These are phyloP conservation scores for Apogon hyalosoma DNA, from an alignment of 2,797 vertebrate genomes.

Conservation along the genomic window DNA sequence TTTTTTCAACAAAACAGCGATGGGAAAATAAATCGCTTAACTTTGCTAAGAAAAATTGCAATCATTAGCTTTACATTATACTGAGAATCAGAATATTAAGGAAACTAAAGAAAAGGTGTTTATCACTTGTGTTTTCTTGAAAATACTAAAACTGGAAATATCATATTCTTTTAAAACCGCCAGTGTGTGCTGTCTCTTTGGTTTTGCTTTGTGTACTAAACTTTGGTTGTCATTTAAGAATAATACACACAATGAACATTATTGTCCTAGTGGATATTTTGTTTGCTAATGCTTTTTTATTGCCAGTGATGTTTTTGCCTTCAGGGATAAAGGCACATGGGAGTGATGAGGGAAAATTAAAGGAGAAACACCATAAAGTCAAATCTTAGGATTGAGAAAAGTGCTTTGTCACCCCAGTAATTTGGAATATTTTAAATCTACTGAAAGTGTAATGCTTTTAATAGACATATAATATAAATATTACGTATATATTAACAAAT, in stretches of 20 bases:
- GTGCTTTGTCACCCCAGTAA: constrained; percentile 37
- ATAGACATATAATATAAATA: not conserved
- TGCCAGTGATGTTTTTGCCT: constrained; percentile 68
- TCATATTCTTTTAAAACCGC: constrained; percentile 21
- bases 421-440: constrained; percentile 22
- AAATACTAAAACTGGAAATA: constrained; percentile 37
- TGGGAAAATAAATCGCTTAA: constrained; percentile 59
- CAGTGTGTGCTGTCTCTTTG: too few relatives aligned
- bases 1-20: constrained; percentile 50
- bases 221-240: constrained; percentile 18
- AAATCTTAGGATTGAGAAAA: constrained; percentile 49
- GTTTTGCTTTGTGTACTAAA: too few relatives aligned
- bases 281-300: constrained; percentile 67
- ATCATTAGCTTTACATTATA: constrained; percentile 47
- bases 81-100: constrained; percentile 34
- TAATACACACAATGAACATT: constrained; percentile 26
- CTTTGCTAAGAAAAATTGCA: constrained; percentile 50
- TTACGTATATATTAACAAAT: not conserved
- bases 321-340: constrained; percentile 61
- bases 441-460: constrained; percentile 8
- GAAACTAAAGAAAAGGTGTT: constrained; percentile 53
- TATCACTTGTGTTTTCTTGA: constrained; percentile 42
- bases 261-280: constrained; percentile 34
- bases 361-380: constrained; percentile 57
- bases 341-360: constrained; percentile 51